Evolutionary conservation across 2,888 invertebrate species (phyloP).

Genomic region (Ichneumoninae sp.): DNA sequence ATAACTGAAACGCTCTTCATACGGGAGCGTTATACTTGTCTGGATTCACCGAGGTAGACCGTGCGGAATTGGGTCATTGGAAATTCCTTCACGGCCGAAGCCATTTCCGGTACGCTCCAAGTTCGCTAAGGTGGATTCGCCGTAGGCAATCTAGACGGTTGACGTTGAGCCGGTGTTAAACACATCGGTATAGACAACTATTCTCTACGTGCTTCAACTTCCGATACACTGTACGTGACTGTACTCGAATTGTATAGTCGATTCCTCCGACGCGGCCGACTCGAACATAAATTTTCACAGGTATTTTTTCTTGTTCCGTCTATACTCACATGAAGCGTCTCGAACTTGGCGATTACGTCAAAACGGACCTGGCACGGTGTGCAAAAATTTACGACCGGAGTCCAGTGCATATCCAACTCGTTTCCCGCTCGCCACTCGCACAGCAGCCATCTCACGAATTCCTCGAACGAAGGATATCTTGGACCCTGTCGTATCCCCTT

Average conservation of each 20-base stretch:
- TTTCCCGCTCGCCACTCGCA: constrained; percentile 89
- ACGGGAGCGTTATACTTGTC: constrained; percentile 37
- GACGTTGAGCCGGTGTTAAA: constrained; percentile 41
- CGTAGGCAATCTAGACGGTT: constrained; percentile 53
- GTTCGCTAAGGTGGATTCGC: constrained; percentile 55
- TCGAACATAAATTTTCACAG: neutral
- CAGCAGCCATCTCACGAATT: constrained; percentile 92
- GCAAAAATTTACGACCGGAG: constrained; percentile 93
- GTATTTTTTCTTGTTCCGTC: neutral
- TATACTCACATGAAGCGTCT: constrained; percentile 89
- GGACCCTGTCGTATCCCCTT: constrained; percentile 83
- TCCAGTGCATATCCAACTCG: constrained; percentile 94
- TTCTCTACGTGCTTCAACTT: constrained; percentile 7
- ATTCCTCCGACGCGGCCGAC: neutral
- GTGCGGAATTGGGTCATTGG: constrained; percentile 58
- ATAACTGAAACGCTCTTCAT: neutral
- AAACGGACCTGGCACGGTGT: constrained; percentile 94
- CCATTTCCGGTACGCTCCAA: constrained; percentile 59
- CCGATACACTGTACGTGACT: neutral
- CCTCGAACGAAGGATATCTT: constrained; percentile 91
- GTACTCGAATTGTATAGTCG: neutral
- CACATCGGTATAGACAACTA: neutral
- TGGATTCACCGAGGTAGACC: constrained; percentile 32
- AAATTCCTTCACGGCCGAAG: constrained; percentile 59
- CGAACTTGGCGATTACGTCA: constrained; percentile 92